Evolutionary conservation across 2,888 invertebrate genomes (phyloP), one percentile per base, ranked within the genome.

Genomic region (Eupithecia pulchellata): DNA sequence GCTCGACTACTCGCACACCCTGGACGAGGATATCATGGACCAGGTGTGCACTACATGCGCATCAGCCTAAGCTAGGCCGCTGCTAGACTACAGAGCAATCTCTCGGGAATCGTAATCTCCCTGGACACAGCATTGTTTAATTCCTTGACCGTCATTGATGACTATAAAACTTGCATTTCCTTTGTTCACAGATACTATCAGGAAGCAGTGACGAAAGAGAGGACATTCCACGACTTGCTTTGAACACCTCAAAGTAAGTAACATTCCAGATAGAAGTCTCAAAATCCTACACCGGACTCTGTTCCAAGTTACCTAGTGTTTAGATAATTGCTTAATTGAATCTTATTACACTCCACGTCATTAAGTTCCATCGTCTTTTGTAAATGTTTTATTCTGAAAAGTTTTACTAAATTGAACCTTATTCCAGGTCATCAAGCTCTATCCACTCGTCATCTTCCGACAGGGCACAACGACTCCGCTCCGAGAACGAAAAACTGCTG

Each of bases 161-260:
- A 20, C 9, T 42, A 1, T n/a, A 42, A 8, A n/a, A 20, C 9
- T 42, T 42, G 4, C 14, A 9, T 42, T n/a, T n/a, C 6, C n/a
- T 39, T 52, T n/a, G 4, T 60, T 42, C 2, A 5, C 84, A 93
- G 93, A 93, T 94, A 66, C 77, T 94, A 8, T 94, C 93, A 0
- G 92, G 89, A 27, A 93, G 92, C 77, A 93, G 93, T 74, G 93
- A 94, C 68, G 92, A 92, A 57, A 84, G 84, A 32, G 93, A 94
- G 71, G 92, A 92, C 25, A 89, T 94, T 47, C 93, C 93, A 1
- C 84, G 91, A 0, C 84, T 94, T 2, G 91, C 88, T 65, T 81
- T 94, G 69, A 87, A 92, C 71, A 86, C 89, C 0, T 94, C 93
- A 17, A 91, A 91, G 93, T 93, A 77, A 89, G 92, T 85, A 39